Evolutionary conservation across 2,888 invertebrate species (phyloP).

Genomic region (Agriopis marginaria): DNA sequence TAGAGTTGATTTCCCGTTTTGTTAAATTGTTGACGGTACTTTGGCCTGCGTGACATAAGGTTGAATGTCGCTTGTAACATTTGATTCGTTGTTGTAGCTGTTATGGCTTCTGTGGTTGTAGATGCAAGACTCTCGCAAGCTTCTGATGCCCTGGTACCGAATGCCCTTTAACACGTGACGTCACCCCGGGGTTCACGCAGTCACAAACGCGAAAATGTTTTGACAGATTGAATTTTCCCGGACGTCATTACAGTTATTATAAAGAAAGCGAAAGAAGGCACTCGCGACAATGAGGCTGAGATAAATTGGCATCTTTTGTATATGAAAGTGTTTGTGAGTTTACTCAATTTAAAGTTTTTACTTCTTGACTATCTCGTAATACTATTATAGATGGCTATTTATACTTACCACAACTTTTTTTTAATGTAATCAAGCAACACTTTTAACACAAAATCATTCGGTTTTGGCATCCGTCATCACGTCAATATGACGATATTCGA

Average conservation of each 20-base stretch:
- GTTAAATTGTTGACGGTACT: not conserved
- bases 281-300: slow-evolving; percentile 12
- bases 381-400: too few species aligned
- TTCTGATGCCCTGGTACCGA: slow-evolving; percentile 67
- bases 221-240: slow-evolving; percentile 16
- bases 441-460: too few species aligned
- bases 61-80: slow-evolving; percentile 37
- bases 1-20: slow-evolving; percentile 23
- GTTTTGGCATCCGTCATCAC: too few species aligned
- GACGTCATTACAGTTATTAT: slow-evolving; percentile 9
- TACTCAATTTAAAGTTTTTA: slow-evolving; percentile 8
- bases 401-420: too few species aligned
- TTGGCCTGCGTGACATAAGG: slow-evolving; percentile 23
- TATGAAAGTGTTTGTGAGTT: not conserved
- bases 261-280: slow-evolving; percentile 2
- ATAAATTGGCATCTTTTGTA: slow-evolving; percentile 10
- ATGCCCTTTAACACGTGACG: slow-evolving; percentile 80
- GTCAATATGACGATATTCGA: too few species aligned
- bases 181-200: slow-evolving; percentile 56
- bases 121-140: slow-evolving; percentile 43
- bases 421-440: too few species aligned
- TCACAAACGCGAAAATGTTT: slow-evolving; percentile 7
- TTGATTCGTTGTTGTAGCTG: not conserved
- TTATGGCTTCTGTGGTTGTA: too few species aligned
- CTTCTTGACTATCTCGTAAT: slow-evolving; percentile 1